These are phyloP conservation scores for Watsonalla cultraria DNA, from an alignment of 2,888 invertebrate genomes.

Conservation along the genomic window DNA sequence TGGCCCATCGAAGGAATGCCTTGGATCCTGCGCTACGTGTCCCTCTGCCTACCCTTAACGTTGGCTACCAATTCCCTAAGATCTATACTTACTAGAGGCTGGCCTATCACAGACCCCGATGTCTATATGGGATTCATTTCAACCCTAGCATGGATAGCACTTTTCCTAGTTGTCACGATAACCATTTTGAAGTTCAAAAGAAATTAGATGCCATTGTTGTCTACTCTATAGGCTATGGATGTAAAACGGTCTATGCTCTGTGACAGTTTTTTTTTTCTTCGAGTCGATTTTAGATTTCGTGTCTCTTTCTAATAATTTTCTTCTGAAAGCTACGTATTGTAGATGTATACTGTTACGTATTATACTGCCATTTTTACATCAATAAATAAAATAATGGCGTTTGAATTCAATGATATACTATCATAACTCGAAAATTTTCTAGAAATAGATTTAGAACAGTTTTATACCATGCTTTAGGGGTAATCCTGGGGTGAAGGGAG, in stretches of 20 bases:
- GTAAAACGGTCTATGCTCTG: background rate
- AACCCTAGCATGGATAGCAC: conserved; percentile 90
- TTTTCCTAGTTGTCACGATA: conserved; percentile 89
- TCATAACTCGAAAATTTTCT: background rate
- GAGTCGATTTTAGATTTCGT: too few relatives aligned
- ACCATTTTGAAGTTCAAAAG: conserved; percentile 89
- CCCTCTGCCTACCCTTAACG: conserved; percentile 91
- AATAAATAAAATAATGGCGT: too few relatives aligned
- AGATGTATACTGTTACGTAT: too few relatives aligned
- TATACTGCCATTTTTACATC: too few relatives aligned
- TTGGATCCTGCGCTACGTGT: conserved; percentile 87
- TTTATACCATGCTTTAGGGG: background rate
- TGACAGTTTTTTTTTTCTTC: background rate
- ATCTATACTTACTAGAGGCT: conserved; percentile 92
- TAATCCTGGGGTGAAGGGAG: background rate
- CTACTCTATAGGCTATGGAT: background rate
- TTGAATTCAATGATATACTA: too few relatives aligned
- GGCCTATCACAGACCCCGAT: conserved; percentile 88
- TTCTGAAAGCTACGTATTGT: background rate
- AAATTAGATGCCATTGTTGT: conserved; percentile 71
- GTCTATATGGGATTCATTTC: conserved; percentile 94
- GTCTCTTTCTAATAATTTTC: background rate
- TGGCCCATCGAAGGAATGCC: conserved; percentile 99
- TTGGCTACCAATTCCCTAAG: conserved; percentile 95
- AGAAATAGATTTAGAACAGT: background rate